Evolutionary conservation across 2,888 invertebrate genomes (phyloP).

Genomic region (Epistrophe eligans): DNA sequence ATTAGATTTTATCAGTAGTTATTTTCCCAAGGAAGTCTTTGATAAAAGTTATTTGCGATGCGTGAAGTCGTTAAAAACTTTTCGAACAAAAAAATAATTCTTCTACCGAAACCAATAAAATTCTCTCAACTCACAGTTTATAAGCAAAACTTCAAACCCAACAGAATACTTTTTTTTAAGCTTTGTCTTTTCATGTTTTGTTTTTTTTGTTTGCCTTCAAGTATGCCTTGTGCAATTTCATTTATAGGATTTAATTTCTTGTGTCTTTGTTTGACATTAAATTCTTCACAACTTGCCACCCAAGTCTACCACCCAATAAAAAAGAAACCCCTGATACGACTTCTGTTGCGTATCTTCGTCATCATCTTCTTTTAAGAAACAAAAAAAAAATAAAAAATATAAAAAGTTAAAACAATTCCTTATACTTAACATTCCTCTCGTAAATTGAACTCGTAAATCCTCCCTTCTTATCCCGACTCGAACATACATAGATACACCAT

Average conservation of each 20-base stretch:
- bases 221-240: background rate
- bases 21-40: constrained; percentile 11
- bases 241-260: constrained; percentile 1
- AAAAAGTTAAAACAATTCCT: constrained; percentile 58
- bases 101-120: constrained; percentile 34
- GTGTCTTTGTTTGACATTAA: constrained; percentile 35
- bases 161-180: constrained; percentile 3
- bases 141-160: background rate
- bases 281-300: constrained; percentile 64
- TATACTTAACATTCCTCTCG: constrained; percentile 64
- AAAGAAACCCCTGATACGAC: constrained; percentile 27
- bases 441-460: constrained; percentile 75
- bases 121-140: background rate
- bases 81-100: constrained; percentile 13
- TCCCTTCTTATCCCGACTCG: constrained; percentile 6
- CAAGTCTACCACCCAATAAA: constrained; percentile 71
- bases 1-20: constrained; percentile 13
- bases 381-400: background rate
- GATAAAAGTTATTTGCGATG: background rate
- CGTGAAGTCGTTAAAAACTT: constrained; percentile 29
- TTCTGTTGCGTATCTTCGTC: constrained; percentile 40
- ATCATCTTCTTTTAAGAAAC: constrained; percentile 3
- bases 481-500: background rate
- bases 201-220: background rate
- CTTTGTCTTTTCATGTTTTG: constrained; percentile 1